Evolutionary conservation across 2,113 vertebrate species (phyloP).

Genomic region (Salminus brasiliensis): DNA sequence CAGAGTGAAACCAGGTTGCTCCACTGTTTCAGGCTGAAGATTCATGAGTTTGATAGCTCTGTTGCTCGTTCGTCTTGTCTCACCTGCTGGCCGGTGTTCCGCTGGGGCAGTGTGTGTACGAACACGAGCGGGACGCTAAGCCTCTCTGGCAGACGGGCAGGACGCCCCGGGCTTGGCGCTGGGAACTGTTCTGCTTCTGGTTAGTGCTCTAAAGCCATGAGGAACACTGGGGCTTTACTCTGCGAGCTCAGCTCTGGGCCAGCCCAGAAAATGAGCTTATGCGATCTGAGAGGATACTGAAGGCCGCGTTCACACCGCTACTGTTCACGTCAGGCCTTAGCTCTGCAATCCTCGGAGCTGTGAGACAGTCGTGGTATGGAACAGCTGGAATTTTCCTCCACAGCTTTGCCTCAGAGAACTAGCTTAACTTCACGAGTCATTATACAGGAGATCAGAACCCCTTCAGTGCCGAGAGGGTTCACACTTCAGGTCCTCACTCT

Average conservation of each 20-base stretch:
- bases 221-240: conserved; percentile 57
- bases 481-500: background rate
- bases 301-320: background rate
- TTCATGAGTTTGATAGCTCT: conserved; percentile 65
- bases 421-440: background rate
- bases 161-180: conserved; percentile 72
- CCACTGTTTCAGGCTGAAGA: conserved; percentile 57
- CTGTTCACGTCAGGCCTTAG: background rate
- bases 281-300: background rate
- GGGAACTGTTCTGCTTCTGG: conserved; percentile 86
- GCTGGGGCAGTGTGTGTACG: conserved; percentile 52
- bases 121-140: conserved; percentile 53
- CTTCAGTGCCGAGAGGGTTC: background rate
- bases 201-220: conserved; percentile 73
- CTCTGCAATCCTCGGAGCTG: background rate
- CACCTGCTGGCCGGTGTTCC: conserved; percentile 67
- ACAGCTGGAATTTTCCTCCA: background rate
- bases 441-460: background rate
- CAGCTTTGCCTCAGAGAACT: background rate
- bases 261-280: conserved; percentile 12
- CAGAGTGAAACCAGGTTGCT: conserved; percentile 35
- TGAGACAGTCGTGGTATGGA: background rate
- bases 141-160: conserved; percentile 79
- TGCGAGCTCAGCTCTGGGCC: background rate
- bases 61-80: conserved; percentile 70